Conservation (phyloP, 1,140 invertebrate species). For the Caerostris extrusa region DNA sequence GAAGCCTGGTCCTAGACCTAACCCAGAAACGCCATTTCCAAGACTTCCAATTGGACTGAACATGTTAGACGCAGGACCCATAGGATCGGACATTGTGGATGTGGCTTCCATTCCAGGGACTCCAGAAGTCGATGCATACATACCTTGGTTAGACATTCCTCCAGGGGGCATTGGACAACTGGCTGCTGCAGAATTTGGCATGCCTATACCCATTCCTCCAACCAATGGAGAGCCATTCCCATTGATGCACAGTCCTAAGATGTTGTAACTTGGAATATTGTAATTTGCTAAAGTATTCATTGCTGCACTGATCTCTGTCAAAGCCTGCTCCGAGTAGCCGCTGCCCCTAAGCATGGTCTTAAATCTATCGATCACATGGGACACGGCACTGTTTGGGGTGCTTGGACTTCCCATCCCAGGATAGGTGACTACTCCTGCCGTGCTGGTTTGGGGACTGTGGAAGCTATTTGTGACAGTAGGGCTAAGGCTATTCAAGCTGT, state of each 20-base stretch:
- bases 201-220: conserved; percentile 79
- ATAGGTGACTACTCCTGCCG: conserved; percentile 75
- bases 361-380: conserved; percentile 91
- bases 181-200: conserved; percentile 80
- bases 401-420: conserved; percentile 60
- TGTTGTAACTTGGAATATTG: conserved; percentile 95
- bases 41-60: conserved; percentile 74
- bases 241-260: conserved; percentile 90
- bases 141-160: conserved; percentile 66
- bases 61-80: conserved; percentile 56
- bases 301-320: conserved; percentile 93
- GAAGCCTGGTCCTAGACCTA: conserved; percentile 63
- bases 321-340: conserved; percentile 93
- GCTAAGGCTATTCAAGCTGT: conserved; percentile 79
- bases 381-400: conserved; percentile 83
- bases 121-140: conserved; percentile 64
- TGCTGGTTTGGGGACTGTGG: conserved; percentile 76
- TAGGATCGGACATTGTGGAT: conserved; percentile 78
- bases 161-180: conserved; percentile 78
- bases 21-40: conserved; percentile 55
- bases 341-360: conserved; percentile 90
- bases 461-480: conserved; percentile 79
- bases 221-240: conserved; percentile 78
- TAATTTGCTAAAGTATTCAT: conserved; percentile 95
- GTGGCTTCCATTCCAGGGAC: conserved; percentile 47